phyloP scores from a whole-genome alignment of 2,113 vertebrate species.

The Myrmecobius fasciatus region DNA sequence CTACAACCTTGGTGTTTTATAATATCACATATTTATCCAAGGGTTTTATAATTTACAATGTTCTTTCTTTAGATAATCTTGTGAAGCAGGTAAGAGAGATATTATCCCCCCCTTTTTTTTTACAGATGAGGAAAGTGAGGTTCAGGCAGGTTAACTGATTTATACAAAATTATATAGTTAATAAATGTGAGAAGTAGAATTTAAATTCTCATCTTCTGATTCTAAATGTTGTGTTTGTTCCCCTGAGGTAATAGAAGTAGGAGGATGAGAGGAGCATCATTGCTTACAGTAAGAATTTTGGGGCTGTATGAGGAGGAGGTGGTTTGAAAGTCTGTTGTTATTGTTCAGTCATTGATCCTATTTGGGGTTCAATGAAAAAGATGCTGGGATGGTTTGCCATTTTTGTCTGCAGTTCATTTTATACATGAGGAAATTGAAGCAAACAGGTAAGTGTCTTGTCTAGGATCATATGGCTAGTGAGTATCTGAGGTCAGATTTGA shows the following conservation, averaged over 20 bases:
- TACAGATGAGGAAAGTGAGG: background rate
- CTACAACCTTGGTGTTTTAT: background rate
- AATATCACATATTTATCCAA: background rate
- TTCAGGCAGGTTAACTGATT: background rate
- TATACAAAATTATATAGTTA: background rate
- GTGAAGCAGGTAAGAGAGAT: background rate
- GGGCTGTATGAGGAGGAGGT: conserved; percentile 40
- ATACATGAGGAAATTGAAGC: background rate
- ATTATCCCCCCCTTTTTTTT: background rate
- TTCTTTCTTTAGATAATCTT: background rate
- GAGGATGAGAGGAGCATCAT: background rate
- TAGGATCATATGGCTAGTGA: fast-evolving
- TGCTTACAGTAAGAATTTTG: background rate
- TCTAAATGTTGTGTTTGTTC: background rate
- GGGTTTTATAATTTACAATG: background rate
- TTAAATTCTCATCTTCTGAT: background rate
- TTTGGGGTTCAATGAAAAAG: background rate
- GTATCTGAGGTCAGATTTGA: background rate
- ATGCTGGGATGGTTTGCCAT: background rate
- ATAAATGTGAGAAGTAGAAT: background rate
- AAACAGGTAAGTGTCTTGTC: background rate
- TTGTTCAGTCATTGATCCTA: background rate
- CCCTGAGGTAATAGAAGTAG: background rate
- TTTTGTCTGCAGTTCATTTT: background rate
- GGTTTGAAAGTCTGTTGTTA: background rate